Conservation (phyloP, 92 coral and sea anemone species). For the Parazoanthus swiftii region DNA sequence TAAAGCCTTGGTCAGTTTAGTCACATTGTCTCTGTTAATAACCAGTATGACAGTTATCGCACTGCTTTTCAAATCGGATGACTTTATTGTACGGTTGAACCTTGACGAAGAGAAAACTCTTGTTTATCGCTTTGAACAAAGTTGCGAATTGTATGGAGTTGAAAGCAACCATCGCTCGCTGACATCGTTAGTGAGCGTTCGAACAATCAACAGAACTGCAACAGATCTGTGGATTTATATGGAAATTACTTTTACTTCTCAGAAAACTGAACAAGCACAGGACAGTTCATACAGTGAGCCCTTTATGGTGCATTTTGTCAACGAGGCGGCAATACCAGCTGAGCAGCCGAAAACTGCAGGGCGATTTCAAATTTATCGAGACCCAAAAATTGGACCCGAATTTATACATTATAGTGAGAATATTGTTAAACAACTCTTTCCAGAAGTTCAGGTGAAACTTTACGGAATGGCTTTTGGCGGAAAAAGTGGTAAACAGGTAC, state of each 20-base stretch:
- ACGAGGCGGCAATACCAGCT: neutral
- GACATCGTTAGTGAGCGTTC: constrained; percentile 13
- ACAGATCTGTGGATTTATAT: constrained; percentile 25
- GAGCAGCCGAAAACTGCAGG: constrained; percentile 2
- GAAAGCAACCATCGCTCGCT: neutral
- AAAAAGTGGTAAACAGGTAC: constrained; percentile 6
- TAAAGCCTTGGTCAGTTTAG: constrained; percentile 16
- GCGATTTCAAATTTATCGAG: constrained; percentile 21
- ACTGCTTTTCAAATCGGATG: constrained; percentile 37
- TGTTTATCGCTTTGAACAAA: constrained; percentile 30
- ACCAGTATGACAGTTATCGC: constrained; percentile 36
- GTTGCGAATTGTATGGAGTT: constrained; percentile 17
- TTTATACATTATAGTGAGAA: constrained; percentile 14
- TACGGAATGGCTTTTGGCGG: constrained; percentile 35
- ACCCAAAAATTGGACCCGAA: constrained; percentile 14
- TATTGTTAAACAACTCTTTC: constrained; percentile 26
- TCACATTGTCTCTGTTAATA: constrained; percentile 24
- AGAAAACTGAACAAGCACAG: neutral
- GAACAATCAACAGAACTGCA: constrained; percentile 27
- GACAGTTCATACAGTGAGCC: neutral
- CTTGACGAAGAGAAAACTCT: constrained; percentile 22
- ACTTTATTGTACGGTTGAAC: constrained; percentile 6
- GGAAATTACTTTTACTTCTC: neutral
- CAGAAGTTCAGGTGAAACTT: constrained; percentile 35
- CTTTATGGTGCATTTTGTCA: constrained; percentile 9